Conservation (phyloP, 2,888 invertebrate genomes). For the Baronia brevicornis region DNA sequence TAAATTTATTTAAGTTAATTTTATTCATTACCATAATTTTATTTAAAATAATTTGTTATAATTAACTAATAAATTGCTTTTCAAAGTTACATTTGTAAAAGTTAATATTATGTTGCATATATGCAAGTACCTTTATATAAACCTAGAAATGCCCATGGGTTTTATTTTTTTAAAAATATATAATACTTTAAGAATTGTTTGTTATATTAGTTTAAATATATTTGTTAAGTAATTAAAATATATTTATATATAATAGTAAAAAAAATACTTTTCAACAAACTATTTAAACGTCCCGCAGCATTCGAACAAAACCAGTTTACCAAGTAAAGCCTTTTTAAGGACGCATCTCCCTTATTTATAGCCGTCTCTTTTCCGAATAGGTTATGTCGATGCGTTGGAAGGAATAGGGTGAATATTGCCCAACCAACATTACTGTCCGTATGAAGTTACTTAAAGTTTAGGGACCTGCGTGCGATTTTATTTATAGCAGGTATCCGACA, state of each 20-base stretch:
- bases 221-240: too few relatives aligned
- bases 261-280: slow-evolving; percentile 19
- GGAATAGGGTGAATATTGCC: slow-evolving; percentile 33
- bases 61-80: too few relatives aligned
- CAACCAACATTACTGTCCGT: not conserved
- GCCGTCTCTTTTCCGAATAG: slow-evolving; percentile 47
- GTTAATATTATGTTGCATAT: too few relatives aligned
- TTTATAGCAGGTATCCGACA: slow-evolving; percentile 5
- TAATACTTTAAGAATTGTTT: too few relatives aligned
- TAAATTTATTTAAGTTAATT: too few relatives aligned
- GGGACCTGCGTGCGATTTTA: slow-evolving; percentile 4
- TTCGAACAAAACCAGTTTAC: slow-evolving; percentile 62
- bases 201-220: too few relatives aligned
- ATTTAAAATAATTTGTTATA: too few relatives aligned
- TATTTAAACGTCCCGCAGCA: slow-evolving; percentile 56
- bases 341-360: slow-evolving; percentile 50
- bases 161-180: too few relatives aligned
- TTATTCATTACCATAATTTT: too few relatives aligned
- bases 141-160: too few relatives aligned
- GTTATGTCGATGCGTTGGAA: slow-evolving; percentile 24
- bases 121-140: too few relatives aligned
- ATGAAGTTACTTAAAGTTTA: not conserved
- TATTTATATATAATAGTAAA: slow-evolving; percentile 2
- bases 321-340: slow-evolving; percentile 59
- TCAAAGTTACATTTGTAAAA: too few relatives aligned